phyloP scores from a whole-genome alignment of 2,888 invertebrate genomes.

The Coelinius sp. region DNA sequence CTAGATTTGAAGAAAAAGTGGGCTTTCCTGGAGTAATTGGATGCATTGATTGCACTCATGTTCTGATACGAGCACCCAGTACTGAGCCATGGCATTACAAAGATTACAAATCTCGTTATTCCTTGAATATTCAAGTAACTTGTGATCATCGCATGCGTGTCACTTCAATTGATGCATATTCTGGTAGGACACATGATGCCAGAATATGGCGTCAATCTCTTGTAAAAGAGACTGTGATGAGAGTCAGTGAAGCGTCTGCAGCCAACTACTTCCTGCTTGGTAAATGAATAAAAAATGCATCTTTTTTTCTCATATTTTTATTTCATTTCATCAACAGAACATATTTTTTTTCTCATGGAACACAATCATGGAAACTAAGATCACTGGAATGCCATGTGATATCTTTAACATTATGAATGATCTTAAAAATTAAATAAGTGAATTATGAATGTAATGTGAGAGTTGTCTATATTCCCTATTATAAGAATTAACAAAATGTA shows the following conservation, averaged over 20 bases:
- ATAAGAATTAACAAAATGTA: no score
- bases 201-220: background rate
- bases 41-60: background rate
- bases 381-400: no score
- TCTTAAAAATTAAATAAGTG: no score
- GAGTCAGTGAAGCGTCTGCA: background rate
- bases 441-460: no score
- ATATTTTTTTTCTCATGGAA: no score
- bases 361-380: no score
- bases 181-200: background rate
- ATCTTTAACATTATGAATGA: no score
- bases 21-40: background rate
- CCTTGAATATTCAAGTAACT: background rate
- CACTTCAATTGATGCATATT: background rate
- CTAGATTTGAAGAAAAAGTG: background rate
- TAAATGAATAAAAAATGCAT: background rate
- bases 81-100: background rate
- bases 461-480: no score
- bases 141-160: background rate
- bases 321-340: no score
- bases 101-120: background rate
- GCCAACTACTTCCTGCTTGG: background rate
- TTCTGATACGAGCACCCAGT: background rate
- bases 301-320: no score
- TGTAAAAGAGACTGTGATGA: background rate